Base-by-base conservation (phyloP, 2,888 invertebrate genomes). In the Machimus rusticus region DNA sequence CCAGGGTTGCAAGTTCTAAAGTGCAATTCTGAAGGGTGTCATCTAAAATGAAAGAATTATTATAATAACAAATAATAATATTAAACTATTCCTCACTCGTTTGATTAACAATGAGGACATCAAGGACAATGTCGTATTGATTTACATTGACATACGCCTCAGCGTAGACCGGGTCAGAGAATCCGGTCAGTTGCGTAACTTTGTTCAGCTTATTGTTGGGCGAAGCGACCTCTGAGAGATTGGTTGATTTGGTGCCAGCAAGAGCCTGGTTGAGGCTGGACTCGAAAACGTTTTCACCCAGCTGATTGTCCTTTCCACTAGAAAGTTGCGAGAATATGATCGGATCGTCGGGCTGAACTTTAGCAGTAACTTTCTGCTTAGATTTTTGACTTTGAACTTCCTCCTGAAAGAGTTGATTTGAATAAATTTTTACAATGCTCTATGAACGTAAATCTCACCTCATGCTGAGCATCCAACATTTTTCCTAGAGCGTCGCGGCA, bases 81-180 rank as follows among this genome's bases (percentile, higher is more conserved):
- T 0, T 16, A 19, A 76, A 3, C 19, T 76, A 37, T 37, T 34
- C 2, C 93, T 91, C 88, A 95, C 95, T 95, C 16, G 99, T 99
- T 94, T 99, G 99, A 93, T 99, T 99, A 39, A 99, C 99, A 89
- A 99, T 96, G 37, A 99, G 94, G 66, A 99, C 99, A 93, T 99
- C 99, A 74, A 99, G 94, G 76, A 99, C 99, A 90, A 99, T 99
- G 92, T 99, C 99, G 93, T 99, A 99, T 92, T 99, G 99, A 93
- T 99, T 99, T 90, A 99, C 99, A 92, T 99, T 97, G 1, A 99
- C 99, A 91, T 99, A 98, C n/a, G 99, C 99, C 94, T 99, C 99
- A 0, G 99, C 98, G 93, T 99, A 99, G 88, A 99, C 99, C 0
- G 99, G 99, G 94, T 99, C 99, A 0, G 99, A 99, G 94, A 99